A percentile compares a stretch with the other conserved stretches of the same genome.
Evolutionary conservation across 2,888 invertebrate species (phyloP).

Genomic region (Crioceris asparagi): DNA sequence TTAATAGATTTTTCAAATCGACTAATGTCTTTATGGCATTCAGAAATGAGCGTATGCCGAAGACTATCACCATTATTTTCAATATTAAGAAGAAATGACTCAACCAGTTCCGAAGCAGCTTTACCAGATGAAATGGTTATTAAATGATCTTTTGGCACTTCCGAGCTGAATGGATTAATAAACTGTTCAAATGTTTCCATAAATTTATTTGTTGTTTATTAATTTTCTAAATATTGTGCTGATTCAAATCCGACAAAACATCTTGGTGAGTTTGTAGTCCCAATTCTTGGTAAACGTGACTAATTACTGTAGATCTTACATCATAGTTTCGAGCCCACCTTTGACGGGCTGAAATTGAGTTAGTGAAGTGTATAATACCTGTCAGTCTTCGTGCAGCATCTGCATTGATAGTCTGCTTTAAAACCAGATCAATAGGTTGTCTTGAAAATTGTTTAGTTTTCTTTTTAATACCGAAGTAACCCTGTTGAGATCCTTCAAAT

Average conservation of each 20-base stretch:
- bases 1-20: constrained; percentile 21
- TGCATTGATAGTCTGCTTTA: constrained; percentile 13
- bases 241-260: constrained; percentile 19
- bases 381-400: constrained; percentile 10
- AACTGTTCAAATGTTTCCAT: constrained; percentile 12
- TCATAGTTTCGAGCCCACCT: constrained; percentile 23
- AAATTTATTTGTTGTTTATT: constrained; percentile 12
- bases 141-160: constrained; percentile 15
- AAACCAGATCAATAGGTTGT: constrained; percentile 10
- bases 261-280: constrained; percentile 20
- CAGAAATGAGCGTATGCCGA: constrained; percentile 20
- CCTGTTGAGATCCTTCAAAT: not conserved
- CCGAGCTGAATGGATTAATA: constrained; percentile 16
- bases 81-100: constrained; percentile 19
- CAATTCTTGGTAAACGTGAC: constrained; percentile 15
- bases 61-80: constrained; percentile 17
- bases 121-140: constrained; percentile 23
- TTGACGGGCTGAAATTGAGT: constrained; percentile 21
- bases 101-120: constrained; percentile 16
- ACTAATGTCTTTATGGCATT: constrained; percentile 16
- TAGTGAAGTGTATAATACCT: constrained; percentile 9
- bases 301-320: constrained; percentile 19
- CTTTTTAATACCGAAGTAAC: constrained; percentile 7
- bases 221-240: constrained; percentile 16
- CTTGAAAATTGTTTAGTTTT: constrained; percentile 10